Evolutionary conservation across 2,888 invertebrate genomes (phyloP).

Genomic region (Oxystoma pomonae): DNA sequence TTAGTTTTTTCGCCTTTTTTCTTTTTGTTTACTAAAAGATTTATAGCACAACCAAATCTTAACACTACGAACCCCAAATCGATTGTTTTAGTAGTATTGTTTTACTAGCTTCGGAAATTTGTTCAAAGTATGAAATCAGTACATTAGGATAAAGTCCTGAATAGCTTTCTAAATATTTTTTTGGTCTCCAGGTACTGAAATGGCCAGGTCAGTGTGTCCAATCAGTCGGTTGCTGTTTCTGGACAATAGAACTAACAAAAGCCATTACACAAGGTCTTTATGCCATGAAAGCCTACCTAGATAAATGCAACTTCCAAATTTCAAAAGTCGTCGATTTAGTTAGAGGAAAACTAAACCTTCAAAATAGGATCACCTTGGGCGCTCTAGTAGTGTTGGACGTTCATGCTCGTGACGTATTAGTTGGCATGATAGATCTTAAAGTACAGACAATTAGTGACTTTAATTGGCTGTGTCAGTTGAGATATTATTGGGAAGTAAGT

Average conservation of each 20-base stretch:
- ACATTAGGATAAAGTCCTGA: too few species aligned
- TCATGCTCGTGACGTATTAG: slow-evolving; percentile 84
- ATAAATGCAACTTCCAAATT: slow-evolving; percentile 72
- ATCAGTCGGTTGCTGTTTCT: slow-evolving; percentile 79
- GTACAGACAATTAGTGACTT: slow-evolving; percentile 77
- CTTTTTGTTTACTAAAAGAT: too few species aligned
- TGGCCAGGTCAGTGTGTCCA: slow-evolving; percentile 91
- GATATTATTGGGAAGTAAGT: slow-evolving; percentile 79
- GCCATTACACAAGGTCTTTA: slow-evolving; percentile 60
- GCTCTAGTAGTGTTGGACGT: slow-evolving; percentile 91
- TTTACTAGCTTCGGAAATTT: too few species aligned
- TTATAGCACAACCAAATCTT: too few species aligned
- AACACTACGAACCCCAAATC: too few species aligned
- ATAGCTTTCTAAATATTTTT: background rate
- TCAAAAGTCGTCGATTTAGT: slow-evolving; percentile 80
- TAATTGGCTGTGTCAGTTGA: slow-evolving; percentile 83
- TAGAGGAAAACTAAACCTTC: slow-evolving; percentile 77
- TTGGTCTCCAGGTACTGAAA: slow-evolving; percentile 69
- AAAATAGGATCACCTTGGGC: slow-evolving; percentile 66
- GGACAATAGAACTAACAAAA: slow-evolving; percentile 86
- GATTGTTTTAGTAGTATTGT: too few species aligned
- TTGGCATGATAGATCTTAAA: slow-evolving; percentile 59
- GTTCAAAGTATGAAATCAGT: too few species aligned
- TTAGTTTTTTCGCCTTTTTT: too few species aligned
- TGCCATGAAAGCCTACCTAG: slow-evolving; percentile 61